Base-by-base conservation (phyloP, 2,113 vertebrate species). In the Gadus chalcogrammus region DNA sequence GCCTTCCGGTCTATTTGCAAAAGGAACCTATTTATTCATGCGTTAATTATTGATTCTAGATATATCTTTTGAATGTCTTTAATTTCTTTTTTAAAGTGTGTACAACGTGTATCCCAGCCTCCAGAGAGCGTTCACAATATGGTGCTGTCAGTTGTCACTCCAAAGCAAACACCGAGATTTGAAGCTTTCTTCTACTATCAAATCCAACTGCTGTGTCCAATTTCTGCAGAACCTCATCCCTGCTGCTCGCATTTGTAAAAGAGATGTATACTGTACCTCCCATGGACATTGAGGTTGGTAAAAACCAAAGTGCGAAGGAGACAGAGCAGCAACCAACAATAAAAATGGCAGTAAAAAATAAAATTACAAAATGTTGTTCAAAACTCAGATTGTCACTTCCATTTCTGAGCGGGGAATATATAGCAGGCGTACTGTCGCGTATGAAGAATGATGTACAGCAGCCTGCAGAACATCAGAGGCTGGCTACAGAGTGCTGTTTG, bases 171-270 rank as follows among this genome's bases (percentile, higher is more conserved):
- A 48, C 6, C 6, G 6, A 35, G 31, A 35, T 35, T 48, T 13
- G 42, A 48, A 48, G 42, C 42, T 9, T 35, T 61, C 68, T 52
- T 28, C 58, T 52, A 20, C 63, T 62, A 73, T 73, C 65, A 70
- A 52, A 60, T 17, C 8, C 59, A 42, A 58, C 16, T 58, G 71
- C 58, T 65, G 63, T 8, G 13, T 63, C 66, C 67, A 67, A 55
- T 76, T 60, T 67, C 63, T 60, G 55, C 64, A 27, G 27, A 35
- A 52, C 52, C 15, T 28, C n/a, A 18, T 65, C 17, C 24, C 22
- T 8, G n/a, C 64, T n/a, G 31, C 31, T 17, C 2, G 15, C 63
- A 4, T 64, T 20, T 5, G 64, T 55, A 67, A n/a, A 67, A 59
- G 24, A 73, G 28, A 17, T 4, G 31, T 64, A 6, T 56, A 17